These are phyloP conservation scores for Ianthella basta DNA, from an alignment of 37 sponge, comb jelly and placozoan species.

Conservation along the genomic window DNA sequence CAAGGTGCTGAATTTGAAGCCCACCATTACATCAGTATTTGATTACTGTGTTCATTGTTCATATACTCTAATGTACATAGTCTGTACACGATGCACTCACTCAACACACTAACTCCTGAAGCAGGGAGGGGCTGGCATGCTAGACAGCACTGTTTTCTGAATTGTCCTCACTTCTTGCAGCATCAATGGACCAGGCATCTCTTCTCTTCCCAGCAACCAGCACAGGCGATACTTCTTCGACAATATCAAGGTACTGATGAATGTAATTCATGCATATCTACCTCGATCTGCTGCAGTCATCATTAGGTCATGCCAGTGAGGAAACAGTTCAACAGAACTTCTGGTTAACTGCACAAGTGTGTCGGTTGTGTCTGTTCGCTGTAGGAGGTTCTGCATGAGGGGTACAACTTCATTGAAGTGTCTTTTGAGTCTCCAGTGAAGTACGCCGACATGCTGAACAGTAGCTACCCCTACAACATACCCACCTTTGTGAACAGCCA, in stretches of 20 bases:
- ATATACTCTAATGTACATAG: too few species aligned
- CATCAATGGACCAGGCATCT: constrained; percentile 42
- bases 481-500: constrained; percentile 39
- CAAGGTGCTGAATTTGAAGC: too few species aligned
- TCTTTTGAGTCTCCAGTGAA: constrained; percentile 72
- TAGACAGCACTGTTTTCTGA: neutral
- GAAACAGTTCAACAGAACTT: too few species aligned
- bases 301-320: too few species aligned
- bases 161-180: constrained; percentile 27
- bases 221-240: constrained; percentile 70
- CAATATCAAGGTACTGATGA: constrained; percentile 52
- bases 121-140: too few species aligned
- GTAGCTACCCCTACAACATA: constrained; percentile 65
- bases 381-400: constrained; percentile 34
- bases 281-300: neutral
- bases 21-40: too few species aligned
- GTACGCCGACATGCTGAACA: constrained; percentile 48
- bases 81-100: too few species aligned
- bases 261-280: neutral
- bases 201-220: constrained; percentile 45
- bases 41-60: too few species aligned
- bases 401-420: constrained; percentile 51
- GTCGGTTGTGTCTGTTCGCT: neutral
- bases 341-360: neutral
- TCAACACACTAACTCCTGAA: too few species aligned